These are phyloP conservation scores for Drosophila tanythrix DNA, from an alignment of 2,888 invertebrate species.

Conservation along the genomic window DNA sequence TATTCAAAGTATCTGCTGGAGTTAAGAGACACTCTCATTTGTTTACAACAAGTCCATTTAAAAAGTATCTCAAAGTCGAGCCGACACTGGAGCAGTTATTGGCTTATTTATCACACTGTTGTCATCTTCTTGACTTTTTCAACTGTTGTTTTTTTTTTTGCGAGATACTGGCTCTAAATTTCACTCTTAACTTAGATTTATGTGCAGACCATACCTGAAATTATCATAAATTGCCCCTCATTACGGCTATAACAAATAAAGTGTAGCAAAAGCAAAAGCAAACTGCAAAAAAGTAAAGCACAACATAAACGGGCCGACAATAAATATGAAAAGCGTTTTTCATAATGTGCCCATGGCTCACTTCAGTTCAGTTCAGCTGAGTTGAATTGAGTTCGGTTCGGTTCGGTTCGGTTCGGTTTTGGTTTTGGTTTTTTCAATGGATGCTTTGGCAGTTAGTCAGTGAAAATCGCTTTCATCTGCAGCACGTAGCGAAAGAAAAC, in stretches of 20 bases:
- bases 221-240: conserved; percentile 78
- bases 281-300: conserved; percentile 33
- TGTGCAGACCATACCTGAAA: conserved; percentile 71
- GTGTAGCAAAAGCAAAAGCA: conserved; percentile 26
- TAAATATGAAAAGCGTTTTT: conserved; percentile 74
- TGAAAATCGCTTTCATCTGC: conserved; percentile 66
- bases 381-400: conserved; percentile 20
- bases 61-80: conserved; percentile 1
- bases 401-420: conserved; percentile 32
- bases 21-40: neutral
- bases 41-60: neutral
- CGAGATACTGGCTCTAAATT: conserved; percentile 62
- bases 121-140: conserved; percentile 41
- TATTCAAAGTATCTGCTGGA: neutral
- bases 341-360: conserved; percentile 33
- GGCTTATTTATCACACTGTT: conserved; percentile 28
- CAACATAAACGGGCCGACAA: conserved; percentile 59
- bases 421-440: conserved; percentile 18
- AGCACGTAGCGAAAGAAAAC: conserved; percentile 39
- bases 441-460: conserved; percentile 25
- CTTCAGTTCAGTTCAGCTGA: conserved; percentile 24
- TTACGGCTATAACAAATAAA: conserved; percentile 60
- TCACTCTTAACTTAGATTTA: conserved; percentile 74
- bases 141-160: conserved; percentile 22
- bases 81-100: neutral